These are phyloP conservation scores for Echinarachnius parma DNA, from an alignment of 53 echinoderm and acorn worm genomes.

Conservation along the genomic window DNA sequence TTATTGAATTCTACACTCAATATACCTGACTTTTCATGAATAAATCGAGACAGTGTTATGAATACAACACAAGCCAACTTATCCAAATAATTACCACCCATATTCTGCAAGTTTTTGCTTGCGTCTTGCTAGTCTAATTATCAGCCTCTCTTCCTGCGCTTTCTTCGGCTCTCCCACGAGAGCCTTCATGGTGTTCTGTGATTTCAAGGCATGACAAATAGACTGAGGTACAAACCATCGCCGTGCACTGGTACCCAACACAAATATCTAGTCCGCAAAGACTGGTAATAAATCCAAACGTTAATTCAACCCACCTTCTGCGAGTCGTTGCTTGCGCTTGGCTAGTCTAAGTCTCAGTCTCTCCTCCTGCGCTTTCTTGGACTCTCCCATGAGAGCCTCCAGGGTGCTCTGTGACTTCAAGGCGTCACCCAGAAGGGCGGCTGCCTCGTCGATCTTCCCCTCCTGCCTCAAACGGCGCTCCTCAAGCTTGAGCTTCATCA, in stretches of 20 bases:
- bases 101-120: slow-evolving; percentile 28
- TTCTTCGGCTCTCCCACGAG: slow-evolving; percentile 30
- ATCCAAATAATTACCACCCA: too few species aligned
- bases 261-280: too few species aligned
- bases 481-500: slow-evolving; percentile 84
- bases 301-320: slow-evolving; percentile 35
- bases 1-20: too few species aligned
- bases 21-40: too few species aligned
- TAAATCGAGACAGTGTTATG: too few species aligned
- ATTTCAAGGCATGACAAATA: slow-evolving; percentile 74
- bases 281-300: too few species aligned
- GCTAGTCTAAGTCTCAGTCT: slow-evolving; percentile 49
- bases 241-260: too few species aligned
- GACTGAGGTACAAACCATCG: too few species aligned
- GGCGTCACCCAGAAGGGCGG: slow-evolving; percentile 88
- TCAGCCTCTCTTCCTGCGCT: slow-evolving; percentile 44
- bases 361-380: slow-evolving; percentile 53
- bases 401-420: slow-evolving; percentile 79
- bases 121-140: slow-evolving; percentile 37
- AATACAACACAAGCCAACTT: too few species aligned
- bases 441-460: slow-evolving; percentile 89
- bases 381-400: slow-evolving; percentile 52
- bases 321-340: slow-evolving; percentile 50
- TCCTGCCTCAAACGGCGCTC: slow-evolving; percentile 81
- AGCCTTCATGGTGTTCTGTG: slow-evolving; percentile 58